Conservation (phyloP, 2,113 vertebrate species). For the Lota lota region DNA sequence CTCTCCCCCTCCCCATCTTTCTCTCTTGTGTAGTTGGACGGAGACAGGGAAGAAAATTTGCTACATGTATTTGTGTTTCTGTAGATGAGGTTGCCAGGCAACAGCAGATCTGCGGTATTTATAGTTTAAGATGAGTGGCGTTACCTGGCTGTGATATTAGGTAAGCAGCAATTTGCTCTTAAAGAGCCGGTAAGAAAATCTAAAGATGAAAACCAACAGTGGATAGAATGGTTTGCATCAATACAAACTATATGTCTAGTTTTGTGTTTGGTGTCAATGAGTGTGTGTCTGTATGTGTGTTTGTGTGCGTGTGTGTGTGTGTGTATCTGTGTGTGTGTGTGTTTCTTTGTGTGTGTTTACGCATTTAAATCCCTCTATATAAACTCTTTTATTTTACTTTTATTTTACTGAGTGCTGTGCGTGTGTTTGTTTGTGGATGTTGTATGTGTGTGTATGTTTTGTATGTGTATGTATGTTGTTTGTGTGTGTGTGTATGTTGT, state of each 20-base stretch:
- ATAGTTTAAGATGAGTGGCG: conserved; percentile 56
- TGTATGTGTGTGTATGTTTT: conserved; percentile 11
- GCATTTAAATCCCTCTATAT: no score
- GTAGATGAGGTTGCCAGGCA: background rate
- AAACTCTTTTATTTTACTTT: no score
- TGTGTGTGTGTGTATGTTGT: background rate
- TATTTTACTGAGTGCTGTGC: background rate
- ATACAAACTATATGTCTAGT: background rate
- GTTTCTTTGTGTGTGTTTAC: background rate
- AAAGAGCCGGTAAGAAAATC: conserved; percentile 27
- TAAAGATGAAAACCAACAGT: no score
- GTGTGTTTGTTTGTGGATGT: conserved; percentile 3
- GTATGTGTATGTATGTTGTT: background rate
- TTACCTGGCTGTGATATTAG: conserved; percentile 55
- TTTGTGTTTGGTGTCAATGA: background rate
- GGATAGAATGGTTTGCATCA: no score
- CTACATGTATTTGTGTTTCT: background rate
- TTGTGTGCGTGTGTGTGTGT: background rate
- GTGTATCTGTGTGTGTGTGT: background rate
- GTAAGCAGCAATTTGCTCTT: conserved; percentile 59
- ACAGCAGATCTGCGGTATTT: background rate
- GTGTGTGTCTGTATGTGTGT: background rate
- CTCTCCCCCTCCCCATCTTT: background rate
- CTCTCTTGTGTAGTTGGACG: background rate
- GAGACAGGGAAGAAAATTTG: conserved; percentile 34